Evolutionary conservation across 1,140 invertebrate species (phyloP).

Genomic region (Drusus annulatus): DNA sequence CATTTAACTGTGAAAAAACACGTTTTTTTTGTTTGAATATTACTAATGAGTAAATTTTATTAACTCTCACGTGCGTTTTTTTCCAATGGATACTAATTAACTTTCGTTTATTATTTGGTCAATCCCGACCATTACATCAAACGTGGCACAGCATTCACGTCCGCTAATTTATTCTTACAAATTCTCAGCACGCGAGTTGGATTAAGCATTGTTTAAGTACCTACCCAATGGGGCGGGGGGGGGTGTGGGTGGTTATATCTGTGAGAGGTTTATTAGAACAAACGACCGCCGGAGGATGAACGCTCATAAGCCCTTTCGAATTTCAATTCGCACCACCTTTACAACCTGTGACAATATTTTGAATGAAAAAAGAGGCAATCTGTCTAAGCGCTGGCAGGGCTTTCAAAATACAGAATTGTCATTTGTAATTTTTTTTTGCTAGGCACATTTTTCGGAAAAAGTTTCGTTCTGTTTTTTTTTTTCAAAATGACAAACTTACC

Average conservation of each 20-base stretch:
- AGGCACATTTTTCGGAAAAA: no score
- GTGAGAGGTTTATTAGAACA: constrained; percentile 44
- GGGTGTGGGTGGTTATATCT: constrained; percentile 15
- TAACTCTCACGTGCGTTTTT: no score
- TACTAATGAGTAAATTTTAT: no score
- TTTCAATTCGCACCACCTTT: constrained; percentile 29
- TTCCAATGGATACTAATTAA: no score
- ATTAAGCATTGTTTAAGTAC: constrained; percentile 1
- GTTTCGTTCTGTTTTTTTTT: no score
- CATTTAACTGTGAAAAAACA: no score
- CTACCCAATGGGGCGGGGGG: no score
- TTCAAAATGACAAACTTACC: no score
- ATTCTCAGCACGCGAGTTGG: neutral
- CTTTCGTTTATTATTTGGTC: neutral
- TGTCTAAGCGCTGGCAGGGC: constrained; percentile 25
- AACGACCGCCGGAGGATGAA: constrained; percentile 26
- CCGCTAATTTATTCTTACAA: constrained; percentile 13
- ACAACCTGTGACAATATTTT: constrained; percentile 42
- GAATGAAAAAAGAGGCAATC: constrained; percentile 43
- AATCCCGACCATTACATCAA: neutral
- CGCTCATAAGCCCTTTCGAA: constrained; percentile 32
- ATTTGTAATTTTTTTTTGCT: no score
- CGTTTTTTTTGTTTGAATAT: no score
- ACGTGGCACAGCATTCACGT: constrained; percentile 2
- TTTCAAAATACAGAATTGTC: no score